Evolutionary conservation across 2,888 invertebrate species (phyloP).

Genomic region (Pseudococcus jackbeardsleyi): DNA sequence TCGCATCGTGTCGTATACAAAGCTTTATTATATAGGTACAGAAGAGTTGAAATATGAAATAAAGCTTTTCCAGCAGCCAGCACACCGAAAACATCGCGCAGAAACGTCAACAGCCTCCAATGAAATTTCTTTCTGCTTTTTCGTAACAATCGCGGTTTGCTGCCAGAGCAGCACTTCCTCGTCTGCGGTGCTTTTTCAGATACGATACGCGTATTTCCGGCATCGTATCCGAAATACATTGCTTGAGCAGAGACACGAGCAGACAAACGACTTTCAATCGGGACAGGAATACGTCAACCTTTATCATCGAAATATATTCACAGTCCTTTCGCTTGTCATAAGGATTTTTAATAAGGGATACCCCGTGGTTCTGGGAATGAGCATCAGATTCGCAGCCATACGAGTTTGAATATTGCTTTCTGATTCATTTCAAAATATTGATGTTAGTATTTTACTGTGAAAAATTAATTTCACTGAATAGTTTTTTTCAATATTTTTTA

Average conservation of each 20-base stretch:
- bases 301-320: neutral
- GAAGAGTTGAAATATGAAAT: neutral
- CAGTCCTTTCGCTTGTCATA: too few relatives aligned
- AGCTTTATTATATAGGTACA: neutral
- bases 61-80: neutral
- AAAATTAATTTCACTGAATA: too few relatives aligned
- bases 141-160: neutral
- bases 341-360: too few relatives aligned
- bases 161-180: neutral
- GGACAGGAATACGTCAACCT: neutral
- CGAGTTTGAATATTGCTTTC: too few relatives aligned
- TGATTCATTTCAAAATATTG: too few relatives aligned
- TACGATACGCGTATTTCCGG: neutral
- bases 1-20: neutral
- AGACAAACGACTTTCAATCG: constrained; percentile 11
- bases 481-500: too few relatives aligned
- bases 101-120: neutral
- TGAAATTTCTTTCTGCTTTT: neutral
- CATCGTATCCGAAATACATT: neutral
- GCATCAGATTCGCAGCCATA: too few relatives aligned
- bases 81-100: neutral
- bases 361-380: too few relatives aligned
- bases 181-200: neutral
- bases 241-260: neutral
- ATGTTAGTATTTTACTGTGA: too few relatives aligned